Conservation (phyloP, 2,888 invertebrate species). For the Empis stercorea region DNA sequence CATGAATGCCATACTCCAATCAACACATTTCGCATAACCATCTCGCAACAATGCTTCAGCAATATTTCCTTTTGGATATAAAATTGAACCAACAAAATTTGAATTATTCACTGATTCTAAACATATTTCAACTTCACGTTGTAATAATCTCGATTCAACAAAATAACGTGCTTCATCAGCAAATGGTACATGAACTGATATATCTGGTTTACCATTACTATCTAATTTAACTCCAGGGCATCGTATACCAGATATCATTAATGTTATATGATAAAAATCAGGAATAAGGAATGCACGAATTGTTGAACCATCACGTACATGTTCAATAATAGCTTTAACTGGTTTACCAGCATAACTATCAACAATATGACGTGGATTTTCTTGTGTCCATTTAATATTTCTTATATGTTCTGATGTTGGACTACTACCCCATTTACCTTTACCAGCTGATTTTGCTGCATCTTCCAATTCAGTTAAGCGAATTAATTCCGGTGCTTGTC, state of each 20-base stretch:
- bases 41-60: conserved; percentile 81
- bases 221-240: conserved; percentile 73
- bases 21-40: conserved; percentile 88
- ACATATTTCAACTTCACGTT: conserved; percentile 79
- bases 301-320: conserved; percentile 95
- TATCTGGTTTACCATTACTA: conserved; percentile 55
- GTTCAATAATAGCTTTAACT: conserved; percentile 87
- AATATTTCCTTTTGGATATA: conserved; percentile 88
- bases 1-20: conserved; percentile 81
- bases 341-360: conserved; percentile 78
- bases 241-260: conserved; percentile 91
- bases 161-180: conserved; percentile 90
- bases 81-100: conserved; percentile 84
- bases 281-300: conserved; percentile 77
- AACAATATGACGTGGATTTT: conserved; percentile 69
- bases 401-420: conserved; percentile 57
- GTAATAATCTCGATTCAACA: conserved; percentile 80
- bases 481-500: conserved; percentile 51
- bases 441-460: conserved; percentile 71
- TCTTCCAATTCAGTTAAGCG: conserved; percentile 77
- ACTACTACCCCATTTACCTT: conserved; percentile 62
- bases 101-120: conserved; percentile 87
- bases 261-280: conserved; percentile 78
- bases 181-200: conserved; percentile 50
- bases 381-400: conserved; percentile 78